Evolutionary conservation across 2,888 invertebrate genomes (phyloP), one percentile per base, ranked within the genome.

Genomic region (Alcis repandata): DNA sequence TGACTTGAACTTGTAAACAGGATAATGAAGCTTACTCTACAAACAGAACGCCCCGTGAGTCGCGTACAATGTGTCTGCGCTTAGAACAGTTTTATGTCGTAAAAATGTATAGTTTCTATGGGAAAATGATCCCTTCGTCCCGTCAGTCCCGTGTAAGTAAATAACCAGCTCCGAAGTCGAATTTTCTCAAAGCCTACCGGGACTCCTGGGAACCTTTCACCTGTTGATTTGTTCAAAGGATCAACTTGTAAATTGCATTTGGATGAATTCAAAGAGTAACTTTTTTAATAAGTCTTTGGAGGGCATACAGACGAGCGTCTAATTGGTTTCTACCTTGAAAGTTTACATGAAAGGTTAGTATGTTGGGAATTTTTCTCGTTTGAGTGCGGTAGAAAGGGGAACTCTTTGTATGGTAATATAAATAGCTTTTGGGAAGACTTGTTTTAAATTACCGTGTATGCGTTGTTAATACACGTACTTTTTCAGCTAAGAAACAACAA

Each of bases 241-340:
- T 48, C 27, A 66, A 68, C 67, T 69, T 66, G 54, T 63, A 61
- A 67, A 66, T 66, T 62, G 57, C 56, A 66, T 45, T 22, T 48
- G 27, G 46, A 59, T 11, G 45, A 33, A 59, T 63, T 51, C 58
- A 63, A 66, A 57, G 59, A 38, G 13, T 36, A 72, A 72, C 68
- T 70, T 72, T 71, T 70, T 68, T 69, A 68, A 72, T 69, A 68
- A 69, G 57, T 46, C 56, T 56, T 67, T 64, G 33, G 54, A 33
- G 59, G 52, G 48, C 53, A 36, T 33, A 66, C 51, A 38, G 45
- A 40, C 33, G 48, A 19, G 33, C n/a, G 13, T 48, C 41, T 62
- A 63, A 65, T 67, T 69, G 54, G 53, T 57, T 33, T 17, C 63
- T 49, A 57, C 57, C 53, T 54, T 48, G 59, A 59, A 59, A 64